Evolutionary conservation across 2,888 invertebrate genomes (phyloP).

Genomic region (Himalopsyche kuldschensis): DNA sequence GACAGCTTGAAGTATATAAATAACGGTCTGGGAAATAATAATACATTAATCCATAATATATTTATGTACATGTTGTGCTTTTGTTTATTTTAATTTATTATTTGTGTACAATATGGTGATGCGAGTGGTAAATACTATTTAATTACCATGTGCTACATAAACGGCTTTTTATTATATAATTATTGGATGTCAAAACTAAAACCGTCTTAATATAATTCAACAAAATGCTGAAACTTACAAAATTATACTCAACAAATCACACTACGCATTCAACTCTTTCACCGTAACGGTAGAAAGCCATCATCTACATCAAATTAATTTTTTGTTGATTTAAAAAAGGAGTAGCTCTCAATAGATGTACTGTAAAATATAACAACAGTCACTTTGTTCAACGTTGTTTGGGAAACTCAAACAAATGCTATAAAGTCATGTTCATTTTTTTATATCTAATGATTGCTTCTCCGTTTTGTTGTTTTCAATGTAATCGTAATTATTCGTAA

Average conservation of each 20-base stretch:
- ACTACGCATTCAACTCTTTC: neutral
- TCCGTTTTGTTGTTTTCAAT: neutral
- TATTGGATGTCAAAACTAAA: neutral
- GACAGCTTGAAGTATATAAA: constrained; percentile 12
- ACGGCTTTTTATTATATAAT: neutral
- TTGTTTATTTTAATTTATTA: neutral
- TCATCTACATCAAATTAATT: neutral
- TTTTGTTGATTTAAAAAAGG: neutral
- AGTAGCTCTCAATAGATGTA: neutral
- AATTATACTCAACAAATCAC: neutral
- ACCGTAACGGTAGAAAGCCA: neutral
- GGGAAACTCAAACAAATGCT: too few relatives aligned
- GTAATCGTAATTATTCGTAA: neutral
- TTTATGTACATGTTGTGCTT: neutral
- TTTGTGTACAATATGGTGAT: neutral
- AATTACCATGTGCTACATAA: neutral
- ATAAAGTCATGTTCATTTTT: too few relatives aligned
- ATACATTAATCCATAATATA: neutral
- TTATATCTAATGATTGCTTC: neutral
- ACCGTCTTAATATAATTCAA: neutral
- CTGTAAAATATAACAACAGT: too few relatives aligned
- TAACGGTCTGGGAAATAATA: constrained; percentile 4
- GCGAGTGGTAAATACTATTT: neutral
- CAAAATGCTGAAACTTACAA: neutral
- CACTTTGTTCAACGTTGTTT: too few relatives aligned